phyloP scores from a whole-genome alignment of 2,113 vertebrate genomes.

The Psittacus erithacus region DNA sequence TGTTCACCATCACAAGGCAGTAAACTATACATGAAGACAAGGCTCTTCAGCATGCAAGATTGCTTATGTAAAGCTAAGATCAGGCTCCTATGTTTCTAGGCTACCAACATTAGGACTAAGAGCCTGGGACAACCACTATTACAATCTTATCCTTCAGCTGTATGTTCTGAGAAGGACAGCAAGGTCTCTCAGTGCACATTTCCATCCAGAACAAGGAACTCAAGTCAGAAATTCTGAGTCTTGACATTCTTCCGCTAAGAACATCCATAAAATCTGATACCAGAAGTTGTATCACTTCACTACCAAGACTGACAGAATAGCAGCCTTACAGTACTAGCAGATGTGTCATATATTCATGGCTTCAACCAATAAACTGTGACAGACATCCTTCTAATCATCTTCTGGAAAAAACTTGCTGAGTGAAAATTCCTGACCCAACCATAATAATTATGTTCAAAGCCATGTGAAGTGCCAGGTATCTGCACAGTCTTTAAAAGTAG shows the following conservation, averaged over 20 bases:
- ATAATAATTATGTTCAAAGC: neutral
- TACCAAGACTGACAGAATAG: neutral
- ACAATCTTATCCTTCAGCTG: neutral
- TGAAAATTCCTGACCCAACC: constrained; percentile 10
- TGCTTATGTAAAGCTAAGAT: neutral
- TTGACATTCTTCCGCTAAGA: neutral
- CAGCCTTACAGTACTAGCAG: neutral
- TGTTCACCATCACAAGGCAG: neutral
- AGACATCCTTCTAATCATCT: neutral
- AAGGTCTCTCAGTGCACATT: neutral
- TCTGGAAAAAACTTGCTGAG: neutral
- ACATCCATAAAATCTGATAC: neutral
- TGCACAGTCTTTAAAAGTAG: neutral
- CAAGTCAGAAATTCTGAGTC: neutral
- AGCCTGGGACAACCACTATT: neutral
- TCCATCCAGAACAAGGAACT: neutral
- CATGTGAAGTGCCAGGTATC: neutral
- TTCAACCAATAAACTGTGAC: neutral
- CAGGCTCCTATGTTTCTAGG: neutral
- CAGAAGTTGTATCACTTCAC: neutral
- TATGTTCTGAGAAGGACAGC: neutral
- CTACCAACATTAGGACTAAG: neutral
- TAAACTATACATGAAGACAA: neutral
- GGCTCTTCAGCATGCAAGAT: neutral
- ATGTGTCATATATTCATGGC: neutral